Evolutionary conservation across 2,797 vertebrate species (phyloP).

Genomic region (Triplophysa yarkandensis): DNA sequence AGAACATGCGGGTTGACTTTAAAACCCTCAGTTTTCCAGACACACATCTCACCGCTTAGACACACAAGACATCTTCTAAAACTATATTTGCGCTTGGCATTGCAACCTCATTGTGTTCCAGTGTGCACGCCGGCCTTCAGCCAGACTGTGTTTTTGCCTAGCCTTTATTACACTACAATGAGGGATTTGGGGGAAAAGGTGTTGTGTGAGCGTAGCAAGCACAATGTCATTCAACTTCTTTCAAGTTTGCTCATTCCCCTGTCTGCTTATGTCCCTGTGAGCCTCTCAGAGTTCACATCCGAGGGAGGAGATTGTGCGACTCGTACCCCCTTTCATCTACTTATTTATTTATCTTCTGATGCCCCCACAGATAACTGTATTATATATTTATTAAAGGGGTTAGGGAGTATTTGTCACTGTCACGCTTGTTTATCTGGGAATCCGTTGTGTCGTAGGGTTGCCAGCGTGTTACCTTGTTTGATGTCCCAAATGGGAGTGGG

Average conservation of each 20-base stretch:
- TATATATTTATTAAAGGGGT: slow-evolving; percentile 43
- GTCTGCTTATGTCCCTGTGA: slow-evolving; percentile 16
- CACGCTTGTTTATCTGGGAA: slow-evolving; percentile 49
- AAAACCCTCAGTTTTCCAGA: not conserved
- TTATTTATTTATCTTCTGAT: slow-evolving; percentile 38
- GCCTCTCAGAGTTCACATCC: slow-evolving; percentile 13
- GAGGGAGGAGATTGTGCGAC: slow-evolving; percentile 12
- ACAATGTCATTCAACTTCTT: slow-evolving; percentile 34
- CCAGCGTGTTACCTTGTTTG: slow-evolving; percentile 64
- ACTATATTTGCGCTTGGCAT: slow-evolving; percentile 36
- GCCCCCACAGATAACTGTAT: slow-evolving; percentile 37
- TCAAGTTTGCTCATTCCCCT: slow-evolving; percentile 23
- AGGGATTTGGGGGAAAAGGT: slow-evolving; percentile 35
- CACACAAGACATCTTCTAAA: slow-evolving; percentile 14
- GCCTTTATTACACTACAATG: slow-evolving; percentile 55
- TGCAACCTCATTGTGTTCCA: slow-evolving; percentile 37
- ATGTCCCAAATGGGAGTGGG: slow-evolving; percentile 55
- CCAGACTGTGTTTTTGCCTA: slow-evolving; percentile 19
- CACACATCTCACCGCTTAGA: slow-evolving; percentile 1
- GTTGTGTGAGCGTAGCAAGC: slow-evolving; percentile 2
- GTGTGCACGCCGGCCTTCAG: slow-evolving; percentile 45
- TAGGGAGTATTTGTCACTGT: slow-evolving; percentile 54
- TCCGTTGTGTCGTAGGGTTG: slow-evolving; percentile 65
- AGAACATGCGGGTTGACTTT: not conserved
- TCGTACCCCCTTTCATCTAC: slow-evolving; percentile 34